These are phyloP conservation scores for Nicator chloris DNA, from an alignment of 2,113 vertebrate species.

Conservation along the genomic window DNA sequence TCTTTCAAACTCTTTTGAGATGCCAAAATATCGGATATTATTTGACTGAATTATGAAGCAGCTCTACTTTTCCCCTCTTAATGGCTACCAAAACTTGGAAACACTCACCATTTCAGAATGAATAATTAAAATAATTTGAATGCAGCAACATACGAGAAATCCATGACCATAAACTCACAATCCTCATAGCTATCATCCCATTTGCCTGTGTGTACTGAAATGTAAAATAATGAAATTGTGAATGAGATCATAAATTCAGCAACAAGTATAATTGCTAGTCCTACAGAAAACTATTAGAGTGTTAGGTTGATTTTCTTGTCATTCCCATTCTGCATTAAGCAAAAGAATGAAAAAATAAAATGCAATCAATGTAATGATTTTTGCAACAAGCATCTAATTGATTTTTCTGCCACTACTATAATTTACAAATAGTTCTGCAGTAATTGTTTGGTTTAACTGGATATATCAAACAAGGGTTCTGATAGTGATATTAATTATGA, in stretches of 20 bases:
- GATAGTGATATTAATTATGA: background rate
- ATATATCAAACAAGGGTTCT: background rate
- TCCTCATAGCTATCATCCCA: background rate
- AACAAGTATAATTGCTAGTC: background rate
- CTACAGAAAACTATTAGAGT: background rate
- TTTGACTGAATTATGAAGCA: background rate
- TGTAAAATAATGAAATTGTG: background rate
- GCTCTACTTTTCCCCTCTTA: background rate
- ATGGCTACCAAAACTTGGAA: background rate
- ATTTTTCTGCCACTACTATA: conserved; percentile 7
- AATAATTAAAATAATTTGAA: background rate
- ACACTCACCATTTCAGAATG: background rate
- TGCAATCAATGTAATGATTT: background rate
- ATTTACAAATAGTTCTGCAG: background rate
- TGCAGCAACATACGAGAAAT: background rate
- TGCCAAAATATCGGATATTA: background rate
- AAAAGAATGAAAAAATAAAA: background rate
- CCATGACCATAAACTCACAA: background rate
- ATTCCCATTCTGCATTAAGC: background rate
- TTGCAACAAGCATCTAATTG: conserved; percentile 3
- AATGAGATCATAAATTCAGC: background rate
- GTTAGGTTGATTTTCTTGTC: background rate
- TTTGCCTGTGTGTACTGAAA: background rate
- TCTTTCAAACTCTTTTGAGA: background rate
- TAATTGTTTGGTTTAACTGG: background rate